A percentile compares a stretch with the other conserved stretches of the same genome.
Conservation (phyloP, 2,797 vertebrate genomes). For the Sebastes baramenuke region DNA sequence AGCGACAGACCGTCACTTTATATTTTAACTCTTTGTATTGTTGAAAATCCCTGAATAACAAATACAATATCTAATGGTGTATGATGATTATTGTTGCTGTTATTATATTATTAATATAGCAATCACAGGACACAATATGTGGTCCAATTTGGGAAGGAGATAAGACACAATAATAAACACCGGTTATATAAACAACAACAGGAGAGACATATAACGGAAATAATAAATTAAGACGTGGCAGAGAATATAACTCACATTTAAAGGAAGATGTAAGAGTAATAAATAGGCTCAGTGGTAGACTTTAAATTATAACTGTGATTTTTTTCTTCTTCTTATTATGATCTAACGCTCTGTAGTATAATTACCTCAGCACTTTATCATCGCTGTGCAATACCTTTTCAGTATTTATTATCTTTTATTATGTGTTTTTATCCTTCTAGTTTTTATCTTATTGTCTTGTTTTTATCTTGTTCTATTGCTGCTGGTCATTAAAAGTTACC, state of each 20-base stretch:
- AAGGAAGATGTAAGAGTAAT: not conserved
- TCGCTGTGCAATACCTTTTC: too few relatives aligned
- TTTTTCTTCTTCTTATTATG: not conserved
- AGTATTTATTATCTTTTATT: too few relatives aligned
- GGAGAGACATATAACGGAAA: not conserved
- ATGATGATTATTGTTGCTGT: not conserved
- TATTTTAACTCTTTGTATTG: not conserved
- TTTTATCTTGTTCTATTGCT: too few relatives aligned
- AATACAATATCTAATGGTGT: not conserved
- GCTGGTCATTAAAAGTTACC: too few relatives aligned
- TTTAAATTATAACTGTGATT: not conserved
- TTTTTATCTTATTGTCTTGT: too few relatives aligned
- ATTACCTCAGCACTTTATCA: too few relatives aligned
- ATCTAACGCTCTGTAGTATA: not conserved
- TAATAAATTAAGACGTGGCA: not conserved
- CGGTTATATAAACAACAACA: not conserved
- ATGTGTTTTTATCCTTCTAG: too few relatives aligned
- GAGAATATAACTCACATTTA: not conserved
- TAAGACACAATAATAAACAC: not conserved
- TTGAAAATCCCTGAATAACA: not conserved
- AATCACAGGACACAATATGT: not conserved
- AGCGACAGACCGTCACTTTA: not conserved
- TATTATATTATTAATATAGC: not conserved
- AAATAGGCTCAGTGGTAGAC: not conserved
- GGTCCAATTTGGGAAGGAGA: not conserved